Evolutionary conservation across 2,888 invertebrate species (phyloP), one percentile per base, ranked within the genome.

Genomic region (Tipula vernalis): DNA sequence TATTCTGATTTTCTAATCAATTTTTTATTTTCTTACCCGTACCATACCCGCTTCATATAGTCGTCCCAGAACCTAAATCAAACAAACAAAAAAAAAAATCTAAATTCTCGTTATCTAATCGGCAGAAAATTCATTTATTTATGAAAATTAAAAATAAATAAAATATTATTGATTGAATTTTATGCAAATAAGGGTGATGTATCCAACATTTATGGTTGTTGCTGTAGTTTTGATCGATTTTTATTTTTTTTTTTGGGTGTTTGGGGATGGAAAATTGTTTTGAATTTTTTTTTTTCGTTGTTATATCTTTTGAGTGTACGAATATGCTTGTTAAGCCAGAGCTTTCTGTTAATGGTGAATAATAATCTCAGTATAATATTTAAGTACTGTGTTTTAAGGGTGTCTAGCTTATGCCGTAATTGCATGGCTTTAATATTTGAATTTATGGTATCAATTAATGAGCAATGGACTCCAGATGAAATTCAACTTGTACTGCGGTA

Each of bases 121-220:
- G 71, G 28, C 71, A 71, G 71, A 71, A 71, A 71, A 71, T 71
- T 71, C 71, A 71, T 71, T 71, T 71, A 71, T 71, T 71, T 71
- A 71, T 71, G 71, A 71, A 71, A 71, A 71, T 71, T 71, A 71
- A 71, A 71, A 71, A 71, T 71, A 71, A 71, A 71, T 71, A 71
- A 71, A 71, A 71, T 71, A 71, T 71, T 71, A 71, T 71, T 71
- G 71, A 71, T 71, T 71, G 71, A 71, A 71, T 28, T 71, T 71
- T 71, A 71, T 71, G 71, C 28, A 71, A 71, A 71, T 71, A 71
- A 71, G 18, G 71, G 18, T 71, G 71, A 71, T 71, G 71, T 10
- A 71, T 71, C 71, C 71, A 71, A 71, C 0, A 8, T 18, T 71
- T 71, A 6, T 71, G 6, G 18, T 71, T 71, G 51, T 71, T 71